These are phyloP conservation scores for Pammene aurita DNA, from an alignment of 2,888 invertebrate genomes.

Conservation along the genomic window DNA sequence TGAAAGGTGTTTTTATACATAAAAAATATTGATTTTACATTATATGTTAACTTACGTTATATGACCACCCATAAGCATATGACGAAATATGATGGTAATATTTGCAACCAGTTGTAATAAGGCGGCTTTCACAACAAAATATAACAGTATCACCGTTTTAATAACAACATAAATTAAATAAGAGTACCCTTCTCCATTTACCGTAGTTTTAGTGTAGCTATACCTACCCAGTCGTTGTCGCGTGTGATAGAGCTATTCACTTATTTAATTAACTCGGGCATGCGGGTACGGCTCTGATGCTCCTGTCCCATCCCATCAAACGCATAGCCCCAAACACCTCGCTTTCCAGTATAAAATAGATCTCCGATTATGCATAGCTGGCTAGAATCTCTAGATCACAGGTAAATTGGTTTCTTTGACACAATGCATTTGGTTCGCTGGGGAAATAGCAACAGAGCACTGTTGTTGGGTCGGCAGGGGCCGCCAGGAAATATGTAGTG, in stretches of 20 bases:
- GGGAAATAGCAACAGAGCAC: neutral
- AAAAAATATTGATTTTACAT: no score
- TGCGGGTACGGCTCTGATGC: neutral
- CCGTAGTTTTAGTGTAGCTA: neutral
- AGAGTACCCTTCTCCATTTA: neutral
- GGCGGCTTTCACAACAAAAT: no score
- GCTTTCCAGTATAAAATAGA: neutral
- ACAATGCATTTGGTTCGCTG: neutral
- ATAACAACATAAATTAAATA: neutral
- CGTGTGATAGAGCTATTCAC: slow-evolving; percentile 16
- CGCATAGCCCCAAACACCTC: neutral
- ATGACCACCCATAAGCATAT: no score
- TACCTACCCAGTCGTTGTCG: neutral
- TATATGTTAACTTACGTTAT: no score
- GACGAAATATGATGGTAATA: no score
- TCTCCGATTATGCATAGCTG: neutral
- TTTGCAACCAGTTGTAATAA: no score
- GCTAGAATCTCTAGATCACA: neutral
- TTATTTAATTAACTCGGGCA: slow-evolving; percentile 7
- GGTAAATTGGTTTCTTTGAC: neutral
- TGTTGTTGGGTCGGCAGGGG: neutral
- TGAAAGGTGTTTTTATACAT: no score
- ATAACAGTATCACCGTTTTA: neutral
- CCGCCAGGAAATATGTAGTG: neutral
- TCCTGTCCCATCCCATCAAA: neutral